These are phyloP conservation scores for Benitochromis conjunctus DNA, from an alignment of 2,113 vertebrate species.

Conservation along the genomic window DNA sequence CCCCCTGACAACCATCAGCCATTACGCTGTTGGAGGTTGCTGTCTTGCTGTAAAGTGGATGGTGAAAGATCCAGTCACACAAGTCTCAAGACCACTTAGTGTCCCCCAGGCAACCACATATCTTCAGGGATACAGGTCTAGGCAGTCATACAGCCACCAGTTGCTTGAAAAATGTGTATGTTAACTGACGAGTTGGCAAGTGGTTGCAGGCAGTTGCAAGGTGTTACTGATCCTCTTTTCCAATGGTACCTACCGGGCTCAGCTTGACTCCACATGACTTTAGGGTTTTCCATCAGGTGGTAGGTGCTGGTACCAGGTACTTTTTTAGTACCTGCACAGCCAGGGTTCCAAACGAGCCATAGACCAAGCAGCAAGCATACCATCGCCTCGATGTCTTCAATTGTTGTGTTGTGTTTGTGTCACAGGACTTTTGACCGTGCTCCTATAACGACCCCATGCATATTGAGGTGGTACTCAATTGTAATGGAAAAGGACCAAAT, in stretches of 20 bases:
- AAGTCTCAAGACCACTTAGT: background rate
- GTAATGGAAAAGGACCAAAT: background rate
- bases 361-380: background rate
- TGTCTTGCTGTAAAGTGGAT: background rate
- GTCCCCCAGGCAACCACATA: background rate
- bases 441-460: background rate
- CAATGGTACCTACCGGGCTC: background rate
- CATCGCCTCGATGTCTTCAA: background rate
- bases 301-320: background rate
- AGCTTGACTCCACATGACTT: background rate
- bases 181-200: background rate
- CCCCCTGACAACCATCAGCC: background rate
- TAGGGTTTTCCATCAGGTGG: background rate
- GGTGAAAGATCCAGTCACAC: background rate
- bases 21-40: rapidly evolving
- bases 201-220: background rate
- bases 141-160: background rate
- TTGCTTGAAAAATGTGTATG: background rate
- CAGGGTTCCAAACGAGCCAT: background rate
- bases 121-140: background rate
- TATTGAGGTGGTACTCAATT: background rate
- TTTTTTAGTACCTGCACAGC: background rate
- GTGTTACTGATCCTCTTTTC: background rate
- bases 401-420: background rate
- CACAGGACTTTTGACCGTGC: rapidly evolving